Evolutionary conservation across 2,113 vertebrate genomes (phyloP), one percentile per base, ranked within the genome.

Genomic region (Pyxicephalus adspersus): DNA sequence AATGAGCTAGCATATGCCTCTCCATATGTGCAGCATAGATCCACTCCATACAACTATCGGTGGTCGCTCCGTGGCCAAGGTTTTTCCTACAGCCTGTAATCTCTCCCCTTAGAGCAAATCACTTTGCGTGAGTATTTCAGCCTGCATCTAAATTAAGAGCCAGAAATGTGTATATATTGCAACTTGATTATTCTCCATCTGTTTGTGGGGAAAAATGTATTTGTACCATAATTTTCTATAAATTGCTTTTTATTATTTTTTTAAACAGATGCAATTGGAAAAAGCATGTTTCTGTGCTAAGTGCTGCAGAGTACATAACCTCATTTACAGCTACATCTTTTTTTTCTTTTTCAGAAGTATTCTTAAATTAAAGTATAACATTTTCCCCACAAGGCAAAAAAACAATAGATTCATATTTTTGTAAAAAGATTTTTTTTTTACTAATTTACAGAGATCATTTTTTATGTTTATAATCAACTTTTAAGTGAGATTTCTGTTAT

Each of bases 1-100:
- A 85, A 88, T 90, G 86, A 88, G 80, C 83, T 87, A 92, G 87
- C 93, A 94, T 93, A 93, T 93, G 93, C 86, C 86, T 91, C 88
- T 86, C 92, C 92, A 92, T 93, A 92, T 93, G 93, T 85, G 85
- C 83, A 15, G 82, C 86, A 84, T 83, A 89, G 86, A 90, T 86
- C 81, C 91, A 89, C 85, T 93, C 88, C 83, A 81, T 86, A 87
- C 87, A 83, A 88, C 91, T 88, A 89, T 89, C 90, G 86, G 88
- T 90, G 83, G 54, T 91, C 88, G 85, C 84, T 90, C 84, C 71
- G 86, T 91, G 90, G 86, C 86, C 92, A 86, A 91, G 86, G 88
- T 91, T 92, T 92, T 83, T 92, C 71, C 89, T 93, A 87, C 85
- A 91, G 51, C 89, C 88, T 90, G 90, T 92, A 90, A 89, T 89